These are phyloP conservation scores for Anoplophora glabripennis DNA, from an alignment of 1,140 invertebrate genomes.

Conservation along the genomic window DNA sequence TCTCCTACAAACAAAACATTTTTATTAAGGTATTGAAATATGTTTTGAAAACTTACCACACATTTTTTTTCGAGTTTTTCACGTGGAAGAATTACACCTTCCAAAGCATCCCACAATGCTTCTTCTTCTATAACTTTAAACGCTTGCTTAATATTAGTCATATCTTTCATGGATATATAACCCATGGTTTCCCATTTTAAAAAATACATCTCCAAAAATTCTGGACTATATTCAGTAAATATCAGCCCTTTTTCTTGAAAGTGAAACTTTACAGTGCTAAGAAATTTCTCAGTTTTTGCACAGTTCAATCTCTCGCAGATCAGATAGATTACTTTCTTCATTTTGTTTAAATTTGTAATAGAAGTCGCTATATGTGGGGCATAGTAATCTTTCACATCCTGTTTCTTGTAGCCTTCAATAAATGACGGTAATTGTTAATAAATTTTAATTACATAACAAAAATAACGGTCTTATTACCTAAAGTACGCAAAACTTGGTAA, in stretches of 20 bases:
- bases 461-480: slow-evolving; percentile 21
- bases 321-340: slow-evolving; percentile 32
- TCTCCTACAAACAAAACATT: slow-evolving; percentile 3
- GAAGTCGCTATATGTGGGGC: slow-evolving; percentile 22
- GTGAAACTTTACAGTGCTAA: slow-evolving; percentile 22
- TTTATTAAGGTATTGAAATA: not conserved
- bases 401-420: slow-evolving; percentile 31
- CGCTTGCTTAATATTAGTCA: slow-evolving; percentile 24
- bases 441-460: not conserved
- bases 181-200: slow-evolving; percentile 30
- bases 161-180: slow-evolving; percentile 18
- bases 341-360: slow-evolving; percentile 22
- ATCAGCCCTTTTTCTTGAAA: slow-evolving; percentile 18
- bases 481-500: slow-evolving; percentile 29
- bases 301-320: slow-evolving; percentile 33
- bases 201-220: slow-evolving; percentile 38
- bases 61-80: slow-evolving; percentile 3
- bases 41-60: not conserved
- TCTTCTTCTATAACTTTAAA: slow-evolving; percentile 36
- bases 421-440: slow-evolving; percentile 8
- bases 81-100: slow-evolving; percentile 7
- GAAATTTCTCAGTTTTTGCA: slow-evolving; percentile 23
- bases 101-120: slow-evolving; percentile 15
- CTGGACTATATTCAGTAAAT: slow-evolving; percentile 7
- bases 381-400: slow-evolving; percentile 22